A percentile compares a stretch with the other conserved stretches of the same genome.
Evolutionary conservation across 2,888 invertebrate genomes (phyloP).

Genomic region (Euphydryas editha): DNA sequence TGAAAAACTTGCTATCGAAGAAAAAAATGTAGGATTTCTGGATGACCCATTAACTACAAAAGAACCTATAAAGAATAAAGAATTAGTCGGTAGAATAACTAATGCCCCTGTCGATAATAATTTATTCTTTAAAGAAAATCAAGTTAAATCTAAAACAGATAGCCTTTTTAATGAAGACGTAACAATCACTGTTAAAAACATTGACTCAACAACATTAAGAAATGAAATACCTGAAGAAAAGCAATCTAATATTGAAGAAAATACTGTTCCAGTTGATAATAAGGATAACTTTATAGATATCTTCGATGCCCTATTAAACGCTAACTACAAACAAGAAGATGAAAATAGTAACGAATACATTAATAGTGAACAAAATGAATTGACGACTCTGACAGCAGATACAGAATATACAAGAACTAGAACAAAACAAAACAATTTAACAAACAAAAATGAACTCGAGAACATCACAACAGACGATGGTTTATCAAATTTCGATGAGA

Average conservation of each 20-base stretch:
- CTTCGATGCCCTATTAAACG: constrained; percentile 7
- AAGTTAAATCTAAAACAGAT: neutral
- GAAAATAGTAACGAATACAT: neutral
- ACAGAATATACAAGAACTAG: neutral
- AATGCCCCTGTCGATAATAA: neutral
- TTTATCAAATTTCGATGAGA: neutral
- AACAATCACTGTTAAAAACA: neutral
- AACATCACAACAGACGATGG: neutral
- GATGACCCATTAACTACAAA: constrained; percentile 2
- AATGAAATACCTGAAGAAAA: neutral
- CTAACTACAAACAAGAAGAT: neutral
- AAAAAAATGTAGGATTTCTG: neutral
- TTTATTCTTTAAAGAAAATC: neutral
- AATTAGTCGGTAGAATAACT: neutral
- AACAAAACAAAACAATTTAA: neutral
- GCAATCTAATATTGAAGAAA: neutral
- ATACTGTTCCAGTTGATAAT: neutral
- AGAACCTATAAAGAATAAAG: neutral
- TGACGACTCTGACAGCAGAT: neutral
- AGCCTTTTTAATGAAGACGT: neutral
- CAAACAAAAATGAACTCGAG: constrained; percentile 6
- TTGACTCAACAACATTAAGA: constrained; percentile 6
- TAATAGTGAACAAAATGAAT: neutral
- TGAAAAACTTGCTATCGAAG: neutral
- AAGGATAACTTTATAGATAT: constrained; percentile 10